Percentiles rank a stretch among this genome's conserved stretches.
Conservation (phyloP, 2,888 invertebrate genomes). For the Minunthozetes semirufus region DNA sequence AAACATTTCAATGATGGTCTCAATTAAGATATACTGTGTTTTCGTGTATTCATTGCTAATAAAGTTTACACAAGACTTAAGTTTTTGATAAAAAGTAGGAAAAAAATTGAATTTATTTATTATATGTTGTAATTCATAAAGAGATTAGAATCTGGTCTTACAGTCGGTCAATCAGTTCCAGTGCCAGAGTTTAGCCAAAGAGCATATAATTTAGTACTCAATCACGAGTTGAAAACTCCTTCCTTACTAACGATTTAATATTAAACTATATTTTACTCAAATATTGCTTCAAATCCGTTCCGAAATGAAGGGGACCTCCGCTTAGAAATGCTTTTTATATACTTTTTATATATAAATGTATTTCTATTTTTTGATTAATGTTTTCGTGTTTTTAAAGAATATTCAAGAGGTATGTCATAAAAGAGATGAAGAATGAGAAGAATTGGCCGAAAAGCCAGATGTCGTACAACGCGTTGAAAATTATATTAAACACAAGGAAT, state of each 20-base stretch:
- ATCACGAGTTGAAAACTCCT: slow-evolving; percentile 11
- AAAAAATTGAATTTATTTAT: too few species aligned
- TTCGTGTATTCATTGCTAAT: too few species aligned
- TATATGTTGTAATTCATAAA: background rate
- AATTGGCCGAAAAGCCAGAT: slow-evolving; percentile 1
- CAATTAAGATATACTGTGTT: too few species aligned
- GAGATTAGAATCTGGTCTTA: background rate
- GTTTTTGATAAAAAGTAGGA: too few species aligned
- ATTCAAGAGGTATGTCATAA: background rate
- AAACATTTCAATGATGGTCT: too few species aligned
- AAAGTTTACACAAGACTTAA: too few species aligned
- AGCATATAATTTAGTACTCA: slow-evolving; percentile 23
- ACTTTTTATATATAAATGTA: too few species aligned
- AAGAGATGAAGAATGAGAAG: background rate
- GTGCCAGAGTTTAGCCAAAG: background rate
- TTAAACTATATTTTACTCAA: slow-evolving; percentile 6
- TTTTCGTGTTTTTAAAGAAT: background rate
- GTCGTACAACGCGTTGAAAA: background rate
- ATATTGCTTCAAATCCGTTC: background rate
- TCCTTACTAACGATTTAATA: background rate
- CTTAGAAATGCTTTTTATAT: background rate
- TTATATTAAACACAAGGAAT: background rate
- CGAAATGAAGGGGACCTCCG: background rate
- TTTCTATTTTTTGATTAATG: slow-evolving; percentile 14
- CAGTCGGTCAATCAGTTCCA: background rate